Conservation (phyloP, 2,888 invertebrate species). For the Agrotis ipsilon region DNA sequence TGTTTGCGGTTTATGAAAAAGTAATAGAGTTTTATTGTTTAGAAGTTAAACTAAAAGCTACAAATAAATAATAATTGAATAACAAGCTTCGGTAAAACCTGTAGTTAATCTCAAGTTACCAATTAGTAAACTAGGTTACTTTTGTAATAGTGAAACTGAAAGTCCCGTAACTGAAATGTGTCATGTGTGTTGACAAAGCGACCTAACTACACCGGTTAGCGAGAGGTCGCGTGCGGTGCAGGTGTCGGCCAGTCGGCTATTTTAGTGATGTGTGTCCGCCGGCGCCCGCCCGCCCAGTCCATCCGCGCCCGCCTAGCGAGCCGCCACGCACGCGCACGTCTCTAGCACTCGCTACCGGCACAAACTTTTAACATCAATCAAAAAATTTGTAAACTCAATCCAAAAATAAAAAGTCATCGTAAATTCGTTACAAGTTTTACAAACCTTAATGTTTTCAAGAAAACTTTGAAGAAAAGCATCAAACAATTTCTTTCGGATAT, state of each 20-base stretch:
- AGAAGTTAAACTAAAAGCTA: neutral
- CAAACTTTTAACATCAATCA: conserved; percentile 56
- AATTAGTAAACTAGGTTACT: conserved; percentile 36
- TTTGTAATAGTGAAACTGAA: conserved; percentile 44
- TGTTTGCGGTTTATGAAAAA: conserved; percentile 7
- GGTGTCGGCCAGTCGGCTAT: conserved; percentile 84
- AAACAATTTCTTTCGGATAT: conserved; percentile 56
- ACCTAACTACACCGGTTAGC: conserved; percentile 77
- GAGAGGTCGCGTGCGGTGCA: conserved; percentile 85
- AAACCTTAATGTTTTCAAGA: neutral
- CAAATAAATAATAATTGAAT: neutral
- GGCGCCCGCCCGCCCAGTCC: conserved; percentile 82
- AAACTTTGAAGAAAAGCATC: conserved; percentile 38
- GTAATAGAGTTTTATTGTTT: neutral
- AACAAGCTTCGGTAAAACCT: neutral
- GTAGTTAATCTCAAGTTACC: conserved; percentile 13
- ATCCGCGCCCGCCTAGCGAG: conserved; percentile 76
- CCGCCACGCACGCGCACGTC: conserved; percentile 68
- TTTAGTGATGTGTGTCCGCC: conserved; percentile 80
- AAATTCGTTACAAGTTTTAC: conserved; percentile 24
- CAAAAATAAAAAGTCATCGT: conserved; percentile 1
- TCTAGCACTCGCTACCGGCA: conserved; percentile 33
- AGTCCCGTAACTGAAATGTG: conserved; percentile 56
- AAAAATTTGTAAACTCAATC: conserved; percentile 34
- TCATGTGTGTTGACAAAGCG: conserved; percentile 83